These are phyloP conservation scores for Microctenopoma lineatum DNA, from an alignment of 2,797 vertebrate species.

Conservation along the genomic window DNA sequence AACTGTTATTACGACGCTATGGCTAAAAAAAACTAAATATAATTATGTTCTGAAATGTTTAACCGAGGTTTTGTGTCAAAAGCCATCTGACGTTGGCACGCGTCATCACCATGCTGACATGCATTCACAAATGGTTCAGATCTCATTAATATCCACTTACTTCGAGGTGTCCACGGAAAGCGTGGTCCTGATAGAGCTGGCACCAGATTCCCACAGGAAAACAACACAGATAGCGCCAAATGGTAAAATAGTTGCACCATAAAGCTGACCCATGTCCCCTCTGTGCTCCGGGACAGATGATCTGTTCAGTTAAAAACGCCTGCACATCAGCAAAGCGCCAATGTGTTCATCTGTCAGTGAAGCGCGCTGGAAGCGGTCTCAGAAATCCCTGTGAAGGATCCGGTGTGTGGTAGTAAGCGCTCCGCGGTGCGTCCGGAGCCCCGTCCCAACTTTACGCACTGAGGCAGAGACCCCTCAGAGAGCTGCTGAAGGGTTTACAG, in stretches of 20 bases:
- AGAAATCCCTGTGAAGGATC: constrained; percentile 50
- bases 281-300: constrained; percentile 57
- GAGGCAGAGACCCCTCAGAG: constrained; percentile 72
- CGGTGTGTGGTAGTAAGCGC: constrained; percentile 55
- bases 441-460: constrained; percentile 70
- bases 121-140: constrained; percentile 7
- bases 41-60: not conserved
- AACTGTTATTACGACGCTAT: not conserved
- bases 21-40: not conserved
- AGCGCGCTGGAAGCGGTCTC: constrained; percentile 18
- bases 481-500: constrained; percentile 66
- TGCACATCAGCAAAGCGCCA: constrained; percentile 45
- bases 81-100: not conserved
- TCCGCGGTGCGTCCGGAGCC: constrained; percentile 57
- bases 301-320: constrained; percentile 26
- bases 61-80: not conserved
- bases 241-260: constrained; percentile 73
- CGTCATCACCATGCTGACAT: not conserved
- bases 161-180: constrained; percentile 72
- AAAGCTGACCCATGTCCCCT: constrained; percentile 80
- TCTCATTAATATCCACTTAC: constrained; percentile 57
- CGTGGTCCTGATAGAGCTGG: constrained; percentile 76
- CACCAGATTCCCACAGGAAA: constrained; percentile 75
- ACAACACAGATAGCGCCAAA: constrained; percentile 72
- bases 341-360: constrained; percentile 53